Conservation (phyloP, 2,797 vertebrate species). For the Enteromius trimaculatus region DNA sequence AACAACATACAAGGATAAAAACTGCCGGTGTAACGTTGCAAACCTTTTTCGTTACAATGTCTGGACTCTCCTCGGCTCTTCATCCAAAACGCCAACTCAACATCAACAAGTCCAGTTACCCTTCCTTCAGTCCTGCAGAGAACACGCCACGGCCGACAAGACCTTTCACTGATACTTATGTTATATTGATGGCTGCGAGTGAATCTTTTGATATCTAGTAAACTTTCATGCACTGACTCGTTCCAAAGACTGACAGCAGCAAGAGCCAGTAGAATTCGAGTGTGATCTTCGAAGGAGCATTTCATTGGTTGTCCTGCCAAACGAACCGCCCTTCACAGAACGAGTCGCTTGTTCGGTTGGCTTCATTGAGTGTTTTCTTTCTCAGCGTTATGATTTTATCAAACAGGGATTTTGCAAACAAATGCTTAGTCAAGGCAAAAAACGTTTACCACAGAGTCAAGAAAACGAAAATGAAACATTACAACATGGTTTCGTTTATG, state of each 20-base stretch:
- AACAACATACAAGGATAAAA: background rate
- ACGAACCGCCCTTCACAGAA: constrained; percentile 6
- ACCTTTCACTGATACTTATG: background rate
- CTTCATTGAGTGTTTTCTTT: background rate
- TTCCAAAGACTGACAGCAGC: background rate
- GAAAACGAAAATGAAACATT: background rate
- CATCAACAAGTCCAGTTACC: constrained; percentile 68
- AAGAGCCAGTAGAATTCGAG: constrained; percentile 12
- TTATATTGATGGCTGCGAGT: background rate
- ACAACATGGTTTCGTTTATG: background rate
- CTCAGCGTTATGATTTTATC: background rate
- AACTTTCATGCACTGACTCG: background rate
- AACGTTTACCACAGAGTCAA: background rate
- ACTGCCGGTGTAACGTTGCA: too few relatives aligned
- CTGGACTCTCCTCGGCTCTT: background rate
- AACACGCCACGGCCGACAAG: background rate
- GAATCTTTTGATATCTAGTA: background rate
- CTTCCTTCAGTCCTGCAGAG: constrained; percentile 27
- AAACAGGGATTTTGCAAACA: background rate
- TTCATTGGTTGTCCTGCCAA: background rate
- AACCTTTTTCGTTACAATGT: background rate
- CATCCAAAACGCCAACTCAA: constrained; percentile 83
- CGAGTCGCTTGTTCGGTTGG: background rate
- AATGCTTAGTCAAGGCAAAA: background rate
- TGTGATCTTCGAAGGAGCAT: background rate